phyloP scores from a whole-genome alignment of 1,140 invertebrate species.

The Sipha flava region DNA sequence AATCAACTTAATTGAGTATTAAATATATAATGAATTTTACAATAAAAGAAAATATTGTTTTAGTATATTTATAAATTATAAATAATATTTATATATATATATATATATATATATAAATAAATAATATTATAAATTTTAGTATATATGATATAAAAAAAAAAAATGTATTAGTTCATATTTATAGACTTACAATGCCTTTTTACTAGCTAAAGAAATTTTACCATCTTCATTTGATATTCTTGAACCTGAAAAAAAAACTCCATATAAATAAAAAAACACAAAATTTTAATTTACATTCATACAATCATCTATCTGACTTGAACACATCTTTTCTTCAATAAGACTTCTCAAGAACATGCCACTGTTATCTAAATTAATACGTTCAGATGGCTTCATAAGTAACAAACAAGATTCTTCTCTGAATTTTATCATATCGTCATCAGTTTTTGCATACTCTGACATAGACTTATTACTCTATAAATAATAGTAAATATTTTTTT shows the following conservation, averaged over 20 bases:
- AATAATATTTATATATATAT: no score
- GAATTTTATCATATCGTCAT: background rate
- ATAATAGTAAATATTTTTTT: background rate
- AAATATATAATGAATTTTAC: no score
- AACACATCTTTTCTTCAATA: constrained; percentile 16
- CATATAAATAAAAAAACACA: background rate
- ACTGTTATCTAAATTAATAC: background rate
- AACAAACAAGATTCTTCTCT: constrained; percentile 11
- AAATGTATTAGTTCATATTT: no score
- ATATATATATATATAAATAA: no score
- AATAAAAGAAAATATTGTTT: no score
- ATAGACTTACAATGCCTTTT: constrained; percentile 15
- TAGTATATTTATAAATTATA: no score
- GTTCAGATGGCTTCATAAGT: constrained; percentile 18
- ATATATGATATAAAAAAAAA: no score
- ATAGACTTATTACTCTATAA: background rate
- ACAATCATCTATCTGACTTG: background rate
- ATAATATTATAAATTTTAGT: no score
- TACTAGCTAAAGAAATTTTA: background rate
- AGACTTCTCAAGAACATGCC: constrained; percentile 16
- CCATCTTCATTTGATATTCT: background rate
- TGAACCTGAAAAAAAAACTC: background rate
- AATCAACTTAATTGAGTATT: no score
- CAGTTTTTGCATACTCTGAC: background rate
- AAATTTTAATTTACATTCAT: background rate